These are phyloP conservation scores for Automeris io DNA, from an alignment of 2,888 invertebrate genomes.

Conservation along the genomic window DNA sequence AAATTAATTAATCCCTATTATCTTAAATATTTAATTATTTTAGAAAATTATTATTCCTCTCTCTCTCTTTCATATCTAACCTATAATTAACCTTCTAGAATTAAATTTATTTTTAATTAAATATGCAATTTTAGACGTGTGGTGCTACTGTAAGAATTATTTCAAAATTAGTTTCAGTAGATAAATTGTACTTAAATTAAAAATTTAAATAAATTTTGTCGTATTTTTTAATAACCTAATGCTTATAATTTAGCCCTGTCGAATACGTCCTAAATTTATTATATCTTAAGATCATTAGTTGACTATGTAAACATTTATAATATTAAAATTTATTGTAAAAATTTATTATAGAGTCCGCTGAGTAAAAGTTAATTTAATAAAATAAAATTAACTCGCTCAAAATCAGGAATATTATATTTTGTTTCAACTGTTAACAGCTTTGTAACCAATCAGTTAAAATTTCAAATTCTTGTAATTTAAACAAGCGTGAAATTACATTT, in stretches of 20 bases:
- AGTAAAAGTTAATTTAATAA: too few relatives aligned
- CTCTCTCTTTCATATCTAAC: conserved; percentile 25
- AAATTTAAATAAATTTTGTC: neutral
- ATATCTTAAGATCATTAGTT: conserved; percentile 13
- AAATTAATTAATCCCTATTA: too few relatives aligned
- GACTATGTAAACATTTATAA: neutral
- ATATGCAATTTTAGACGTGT: conserved; percentile 45
- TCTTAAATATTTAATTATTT: too few relatives aligned
- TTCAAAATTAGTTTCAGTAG: neutral
- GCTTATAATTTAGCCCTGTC: conserved; percentile 41
- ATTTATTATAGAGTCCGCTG: too few relatives aligned
- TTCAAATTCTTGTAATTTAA: too few relatives aligned
- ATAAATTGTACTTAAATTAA: neutral
- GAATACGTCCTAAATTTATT: conserved; percentile 39
- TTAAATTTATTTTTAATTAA: conserved; percentile 15
- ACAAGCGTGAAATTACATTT: too few relatives aligned
- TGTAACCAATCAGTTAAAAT: too few relatives aligned
- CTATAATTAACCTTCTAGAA: conserved; percentile 11
- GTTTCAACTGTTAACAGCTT: too few relatives aligned
- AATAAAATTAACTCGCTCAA: too few relatives aligned
- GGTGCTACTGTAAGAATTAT: conserved; percentile 48
- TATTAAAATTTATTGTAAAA: too few relatives aligned
- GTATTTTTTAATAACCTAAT: neutral
- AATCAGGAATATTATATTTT: too few relatives aligned
- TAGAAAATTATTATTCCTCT: too few relatives aligned